Conservation (phyloP, 2,797 vertebrate genomes). For the Bufotes viridis region DNA sequence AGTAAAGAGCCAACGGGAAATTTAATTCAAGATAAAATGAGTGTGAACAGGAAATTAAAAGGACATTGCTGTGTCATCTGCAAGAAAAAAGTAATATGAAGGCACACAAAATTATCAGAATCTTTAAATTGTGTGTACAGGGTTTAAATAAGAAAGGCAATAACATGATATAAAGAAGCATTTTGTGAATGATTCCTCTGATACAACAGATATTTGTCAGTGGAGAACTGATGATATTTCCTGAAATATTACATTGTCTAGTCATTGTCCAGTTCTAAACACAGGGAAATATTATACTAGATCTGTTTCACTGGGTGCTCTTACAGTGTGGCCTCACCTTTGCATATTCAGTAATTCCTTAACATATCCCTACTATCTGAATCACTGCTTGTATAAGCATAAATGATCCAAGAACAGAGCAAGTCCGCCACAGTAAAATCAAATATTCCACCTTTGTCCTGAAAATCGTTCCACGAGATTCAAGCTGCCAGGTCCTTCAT, state of each 20-base stretch:
- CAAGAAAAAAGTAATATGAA: slow-evolving; percentile 59
- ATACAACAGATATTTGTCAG: slow-evolving; percentile 21
- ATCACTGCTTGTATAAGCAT: background rate
- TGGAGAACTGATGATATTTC: background rate
- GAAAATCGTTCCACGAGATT: background rate
- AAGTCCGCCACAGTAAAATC: background rate
- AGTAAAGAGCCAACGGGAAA: slow-evolving; percentile 53
- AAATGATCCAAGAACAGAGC: background rate
- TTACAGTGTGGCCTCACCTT: background rate
- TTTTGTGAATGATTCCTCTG: slow-evolving; percentile 47
- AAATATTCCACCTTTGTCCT: background rate
- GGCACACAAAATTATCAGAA: slow-evolving; percentile 52
- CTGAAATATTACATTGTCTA: slow-evolving; percentile 20
- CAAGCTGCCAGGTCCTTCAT: background rate
- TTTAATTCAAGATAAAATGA: slow-evolving; percentile 61
- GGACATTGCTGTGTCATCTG: slow-evolving; percentile 60
- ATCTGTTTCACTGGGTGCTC: background rate
- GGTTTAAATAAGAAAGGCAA: slow-evolving; percentile 50
- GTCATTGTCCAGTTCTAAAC: background rate
- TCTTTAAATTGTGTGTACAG: slow-evolving; percentile 57
- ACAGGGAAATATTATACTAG: background rate
- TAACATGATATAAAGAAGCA: slow-evolving; percentile 40
- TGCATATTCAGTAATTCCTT: background rate
- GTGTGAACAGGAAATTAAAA: slow-evolving; percentile 61
- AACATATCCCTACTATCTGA: background rate